A percentile compares a stretch with the other conserved stretches of the same genome.
Evolutionary conservation across 2,113 vertebrate genomes (phyloP).

Genomic region (Rattus norvegicus): DNA sequence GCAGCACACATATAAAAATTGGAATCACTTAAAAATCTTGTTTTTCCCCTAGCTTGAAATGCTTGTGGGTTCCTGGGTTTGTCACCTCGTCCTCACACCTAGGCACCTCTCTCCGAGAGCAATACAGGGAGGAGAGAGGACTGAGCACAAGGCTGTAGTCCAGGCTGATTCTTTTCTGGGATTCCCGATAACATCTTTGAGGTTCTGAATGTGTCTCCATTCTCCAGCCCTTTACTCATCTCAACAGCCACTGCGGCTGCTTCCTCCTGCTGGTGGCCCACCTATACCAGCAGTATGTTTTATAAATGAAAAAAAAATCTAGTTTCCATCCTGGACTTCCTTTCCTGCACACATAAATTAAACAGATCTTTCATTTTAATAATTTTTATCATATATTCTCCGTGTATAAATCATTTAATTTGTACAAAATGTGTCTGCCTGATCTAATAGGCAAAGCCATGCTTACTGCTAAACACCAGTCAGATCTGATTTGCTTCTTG

Average conservation of each 20-base stretch:
- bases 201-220: neutral
- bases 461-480: neutral
- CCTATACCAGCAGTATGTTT: neutral
- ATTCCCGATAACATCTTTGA: neutral
- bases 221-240: neutral
- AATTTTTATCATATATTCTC: neutral
- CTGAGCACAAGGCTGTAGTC: too few species aligned
- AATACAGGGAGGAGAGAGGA: too few species aligned
- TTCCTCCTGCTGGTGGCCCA: neutral
- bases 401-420: neutral
- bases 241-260: too few species aligned
- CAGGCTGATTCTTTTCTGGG: neutral
- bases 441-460: neutral
- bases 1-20: too few species aligned
- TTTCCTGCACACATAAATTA: neutral
- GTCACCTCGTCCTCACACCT: accelerated
- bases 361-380: neutral
- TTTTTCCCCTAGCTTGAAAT: neutral
- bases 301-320: neutral
- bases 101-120: neutral
- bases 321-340: neutral
- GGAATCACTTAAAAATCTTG: neutral
- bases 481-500: neutral
- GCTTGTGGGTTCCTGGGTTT: neutral
- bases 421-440: neutral